These are phyloP conservation scores for Anguilla anguilla DNA, from an alignment of 2,797 vertebrate genomes.

Conservation along the genomic window DNA sequence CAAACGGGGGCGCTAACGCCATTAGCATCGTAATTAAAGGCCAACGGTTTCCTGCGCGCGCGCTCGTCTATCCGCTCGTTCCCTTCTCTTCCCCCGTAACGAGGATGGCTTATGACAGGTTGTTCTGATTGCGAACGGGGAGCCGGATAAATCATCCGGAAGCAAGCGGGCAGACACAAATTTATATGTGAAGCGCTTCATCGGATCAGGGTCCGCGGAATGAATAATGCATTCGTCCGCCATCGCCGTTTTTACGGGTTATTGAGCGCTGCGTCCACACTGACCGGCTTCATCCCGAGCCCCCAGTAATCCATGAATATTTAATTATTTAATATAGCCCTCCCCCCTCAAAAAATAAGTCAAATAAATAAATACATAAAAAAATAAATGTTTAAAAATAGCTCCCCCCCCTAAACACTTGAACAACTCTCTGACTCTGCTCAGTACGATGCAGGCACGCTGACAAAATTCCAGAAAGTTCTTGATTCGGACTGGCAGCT, in stretches of 20 bases:
- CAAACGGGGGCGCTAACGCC: neutral
- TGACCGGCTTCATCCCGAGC: conserved; percentile 38
- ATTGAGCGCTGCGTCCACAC: conserved; percentile 29
- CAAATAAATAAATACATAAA: conserved; percentile 7
- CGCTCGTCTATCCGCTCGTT: conserved; percentile 34
- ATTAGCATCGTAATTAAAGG: conserved; percentile 39
- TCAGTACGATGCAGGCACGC: neutral
- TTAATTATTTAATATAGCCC: conserved; percentile 36
- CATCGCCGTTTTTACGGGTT: conserved; percentile 31
- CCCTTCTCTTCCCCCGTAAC: conserved; percentile 7
- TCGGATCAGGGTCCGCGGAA: conserved; percentile 34
- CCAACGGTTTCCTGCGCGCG: conserved; percentile 27
- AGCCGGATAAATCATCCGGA: conserved; percentile 32
- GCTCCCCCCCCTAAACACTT: conserved; percentile 15
- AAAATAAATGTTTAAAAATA: conserved; percentile 22
- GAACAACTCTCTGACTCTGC: neutral
- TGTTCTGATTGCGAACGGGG: conserved; percentile 34
- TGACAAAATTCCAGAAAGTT: neutral
- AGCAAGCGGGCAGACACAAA: conserved; percentile 36
- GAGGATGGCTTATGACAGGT: conserved; percentile 33
- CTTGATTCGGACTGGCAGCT: neutral
- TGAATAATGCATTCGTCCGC: conserved; percentile 38
- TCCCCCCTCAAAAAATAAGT: conserved; percentile 24
- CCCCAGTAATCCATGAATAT: conserved; percentile 39
- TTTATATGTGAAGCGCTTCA: conserved; percentile 40